Evolutionary conservation across 2,888 invertebrate species (phyloP), one percentile per base, ranked within the genome.

Genomic region (Druceiella hillmani): DNA sequence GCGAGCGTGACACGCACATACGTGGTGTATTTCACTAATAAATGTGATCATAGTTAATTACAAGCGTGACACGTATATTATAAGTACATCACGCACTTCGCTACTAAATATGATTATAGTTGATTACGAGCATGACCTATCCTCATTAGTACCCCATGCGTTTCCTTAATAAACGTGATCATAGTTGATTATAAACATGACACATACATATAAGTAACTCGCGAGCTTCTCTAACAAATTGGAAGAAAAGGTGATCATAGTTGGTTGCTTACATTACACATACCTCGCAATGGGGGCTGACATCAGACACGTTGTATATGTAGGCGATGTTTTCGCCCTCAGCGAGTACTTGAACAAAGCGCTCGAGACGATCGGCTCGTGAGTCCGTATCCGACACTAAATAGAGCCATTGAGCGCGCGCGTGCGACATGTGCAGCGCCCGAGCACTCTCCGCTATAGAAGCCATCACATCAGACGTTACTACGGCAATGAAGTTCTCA

Each of bases 271-370:
- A n/a, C n/a, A n/a, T n/a, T n/a, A n/a, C 28, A 10, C 11, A 29
- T 57, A 82, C 82, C 66, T 64, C 61, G 54, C 84, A 85, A 17
- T 64, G 58, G 1, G 58, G 52, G 15, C 57, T 51, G 17, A 62
- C 58, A 10, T 62, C 60, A 0, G 87, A 84, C 12, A 70, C 64
- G 55, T 89, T 89, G 45, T 81, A 79, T 10, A 85, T 69, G 53
- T 86, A 87, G 0, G 87, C 87, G 5, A 89, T 64, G 56, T 90
- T 88, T 51, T 86, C 86, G 1, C 90, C 90, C 56, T 89, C 89
- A 9, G 67, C 69, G 15, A 86, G 59, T 1, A 79, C 61, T 45
- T 74, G 71, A 26, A 76, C 65, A 14, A 83, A 68, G 11, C 64
- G 63, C 0, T 74, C 60, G 3, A 81, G 55, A 51, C 81, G 77